A percentile compares a stretch with the other conserved stretches of the same genome.
Evolutionary conservation across 2,888 invertebrate species (phyloP).

Genomic region (Pterostichus niger): DNA sequence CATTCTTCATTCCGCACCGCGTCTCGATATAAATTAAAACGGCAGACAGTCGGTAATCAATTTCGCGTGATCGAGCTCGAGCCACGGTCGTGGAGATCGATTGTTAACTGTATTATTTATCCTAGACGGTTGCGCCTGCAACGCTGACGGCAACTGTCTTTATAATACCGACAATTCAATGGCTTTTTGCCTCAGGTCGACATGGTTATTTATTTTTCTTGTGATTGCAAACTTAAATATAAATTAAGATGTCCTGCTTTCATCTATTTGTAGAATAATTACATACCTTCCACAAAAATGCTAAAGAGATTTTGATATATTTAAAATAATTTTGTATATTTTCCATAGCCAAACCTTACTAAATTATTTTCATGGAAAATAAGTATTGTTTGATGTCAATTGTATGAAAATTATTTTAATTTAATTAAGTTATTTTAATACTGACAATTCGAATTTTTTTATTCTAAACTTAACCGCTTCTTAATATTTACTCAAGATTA

Average conservation of each 20-base stretch:
- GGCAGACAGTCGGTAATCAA: slow-evolving; percentile 66
- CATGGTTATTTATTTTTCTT: slow-evolving; percentile 28
- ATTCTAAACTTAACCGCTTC: too few species aligned
- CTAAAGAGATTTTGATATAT: too few species aligned
- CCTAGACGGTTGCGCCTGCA: slow-evolving; percentile 39
- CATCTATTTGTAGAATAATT: background rate
- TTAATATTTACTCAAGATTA: too few species aligned
- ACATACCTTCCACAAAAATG: background rate
- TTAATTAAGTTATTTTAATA: too few species aligned
- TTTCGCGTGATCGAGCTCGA: slow-evolving; percentile 63
- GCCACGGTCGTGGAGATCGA: slow-evolving; percentile 46
- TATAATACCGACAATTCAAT: slow-evolving; percentile 42
- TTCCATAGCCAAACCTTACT: too few species aligned
- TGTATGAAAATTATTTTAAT: too few species aligned
- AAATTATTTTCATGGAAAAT: too few species aligned
- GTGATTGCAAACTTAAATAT: slow-evolving; percentile 32
- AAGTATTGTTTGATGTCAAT: too few species aligned
- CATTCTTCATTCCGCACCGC: slow-evolving; percentile 64
- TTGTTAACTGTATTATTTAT: slow-evolving; percentile 62
- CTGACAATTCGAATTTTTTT: too few species aligned
- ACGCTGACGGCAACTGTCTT: slow-evolving; percentile 34
- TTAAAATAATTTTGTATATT: too few species aligned
- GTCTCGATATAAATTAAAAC: slow-evolving; percentile 65
- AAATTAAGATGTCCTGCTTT: background rate
- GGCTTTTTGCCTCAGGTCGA: slow-evolving; percentile 22